These are phyloP conservation scores for Athripsodes cinereus DNA, from an alignment of 2,888 invertebrate species.

Conservation along the genomic window DNA sequence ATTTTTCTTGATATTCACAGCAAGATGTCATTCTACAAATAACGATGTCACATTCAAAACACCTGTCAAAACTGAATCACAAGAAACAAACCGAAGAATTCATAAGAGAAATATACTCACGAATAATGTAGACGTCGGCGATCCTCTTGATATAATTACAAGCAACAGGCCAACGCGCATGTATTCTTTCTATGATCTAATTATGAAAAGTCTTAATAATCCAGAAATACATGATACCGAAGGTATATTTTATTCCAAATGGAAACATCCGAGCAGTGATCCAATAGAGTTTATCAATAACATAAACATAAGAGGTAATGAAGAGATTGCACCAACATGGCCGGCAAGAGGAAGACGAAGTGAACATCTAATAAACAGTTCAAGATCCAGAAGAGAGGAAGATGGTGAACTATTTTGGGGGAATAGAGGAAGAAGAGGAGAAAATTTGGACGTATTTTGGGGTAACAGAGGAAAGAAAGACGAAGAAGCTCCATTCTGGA, in stretches of 20 bases:
- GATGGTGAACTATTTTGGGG: conserved; percentile 30
- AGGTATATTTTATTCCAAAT: neutral
- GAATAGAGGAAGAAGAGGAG: conserved; percentile 31
- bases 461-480: conserved; percentile 35
- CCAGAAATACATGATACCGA: neutral
- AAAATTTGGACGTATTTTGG: conserved; percentile 36
- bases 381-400: conserved; percentile 35
- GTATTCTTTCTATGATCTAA: neutral
- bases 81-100: neutral
- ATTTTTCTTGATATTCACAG: neutral
- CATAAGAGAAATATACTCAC: neutral
- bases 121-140: neutral
- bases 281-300: conserved; percentile 2
- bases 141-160: neutral
- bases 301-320: conserved; percentile 11
- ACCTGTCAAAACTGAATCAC: neutral
- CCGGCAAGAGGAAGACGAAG: conserved; percentile 39
- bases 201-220: neutral
- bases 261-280: neutral
- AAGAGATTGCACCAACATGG: conserved; percentile 40
- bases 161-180: neutral
- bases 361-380: conserved; percentile 23
- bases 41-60: neutral
- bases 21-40: neutral
- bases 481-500: conserved; percentile 31